Evolutionary conservation across 23 tunicate genomes (phyloP).

Genomic region (Halocynthia aurantium): DNA sequence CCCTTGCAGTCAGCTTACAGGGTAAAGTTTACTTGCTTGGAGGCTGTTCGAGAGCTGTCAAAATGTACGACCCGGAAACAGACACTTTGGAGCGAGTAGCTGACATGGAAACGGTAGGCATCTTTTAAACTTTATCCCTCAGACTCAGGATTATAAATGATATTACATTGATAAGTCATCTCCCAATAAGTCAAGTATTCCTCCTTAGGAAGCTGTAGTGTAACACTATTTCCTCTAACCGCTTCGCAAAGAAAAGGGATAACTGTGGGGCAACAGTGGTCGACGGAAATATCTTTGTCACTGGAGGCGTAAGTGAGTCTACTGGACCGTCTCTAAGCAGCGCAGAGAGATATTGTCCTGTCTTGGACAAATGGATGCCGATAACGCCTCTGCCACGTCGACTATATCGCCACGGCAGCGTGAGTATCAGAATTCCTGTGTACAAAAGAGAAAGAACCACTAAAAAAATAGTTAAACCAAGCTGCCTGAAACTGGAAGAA

Average conservation of each 20-base stretch:
- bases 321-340: slow-evolving; percentile 52
- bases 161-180: too few relatives aligned
- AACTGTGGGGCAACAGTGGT: slow-evolving; percentile 68
- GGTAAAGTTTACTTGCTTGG: slow-evolving; percentile 65
- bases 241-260: slow-evolving; percentile 52
- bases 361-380: slow-evolving; percentile 46
- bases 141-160: too few relatives aligned
- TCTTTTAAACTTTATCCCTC: too few relatives aligned
- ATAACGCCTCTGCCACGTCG: slow-evolving; percentile 26
- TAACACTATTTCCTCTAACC: too few relatives aligned
- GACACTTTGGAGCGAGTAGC: slow-evolving; percentile 27
- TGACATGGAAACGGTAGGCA: slow-evolving; percentile 49
- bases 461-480: background rate
- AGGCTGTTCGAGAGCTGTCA: slow-evolving; percentile 64
- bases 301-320: slow-evolving; percentile 78
- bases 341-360: slow-evolving; percentile 68
- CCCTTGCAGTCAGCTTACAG: slow-evolving; percentile 36
- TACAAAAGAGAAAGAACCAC: slow-evolving; percentile 14
- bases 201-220: too few relatives aligned
- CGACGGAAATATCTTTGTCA: slow-evolving; percentile 54
- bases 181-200: too few relatives aligned
- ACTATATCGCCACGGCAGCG: slow-evolving; percentile 54
- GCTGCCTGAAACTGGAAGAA: too few relatives aligned
- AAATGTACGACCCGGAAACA: slow-evolving; percentile 57
- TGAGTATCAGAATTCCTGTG: slow-evolving; percentile 52